Evolutionary conservation across 2,888 invertebrate genomes (phyloP).

Genomic region (Dorcus hopei): DNA sequence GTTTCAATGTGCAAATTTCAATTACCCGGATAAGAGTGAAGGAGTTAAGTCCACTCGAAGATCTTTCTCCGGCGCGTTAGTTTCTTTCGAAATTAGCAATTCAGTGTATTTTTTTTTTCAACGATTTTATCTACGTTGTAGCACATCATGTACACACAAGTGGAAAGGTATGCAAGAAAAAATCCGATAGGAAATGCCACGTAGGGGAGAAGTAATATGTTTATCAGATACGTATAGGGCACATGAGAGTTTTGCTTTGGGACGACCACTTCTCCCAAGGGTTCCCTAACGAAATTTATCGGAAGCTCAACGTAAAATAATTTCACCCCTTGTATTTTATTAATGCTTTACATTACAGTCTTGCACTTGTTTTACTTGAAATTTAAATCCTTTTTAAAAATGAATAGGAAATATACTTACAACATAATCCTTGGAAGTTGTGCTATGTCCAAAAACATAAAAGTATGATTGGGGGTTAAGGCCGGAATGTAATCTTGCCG

Average conservation of each 20-base stretch:
- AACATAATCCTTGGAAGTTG: conserved; percentile 72
- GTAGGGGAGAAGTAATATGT: conserved; percentile 36
- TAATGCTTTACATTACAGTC: too few species aligned
- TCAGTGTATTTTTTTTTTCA: too few species aligned
- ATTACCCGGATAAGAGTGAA: too few species aligned
- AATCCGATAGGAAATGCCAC: conserved; percentile 27
- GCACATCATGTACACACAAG: background rate
- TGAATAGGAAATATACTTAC: conserved; percentile 54
- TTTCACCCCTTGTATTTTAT: background rate
- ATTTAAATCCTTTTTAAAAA: background rate
- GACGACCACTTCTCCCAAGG: background rate
- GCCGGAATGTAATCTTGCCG: conserved; percentile 72
- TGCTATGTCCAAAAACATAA: conserved; percentile 85
- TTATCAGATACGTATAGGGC: conserved; percentile 35
- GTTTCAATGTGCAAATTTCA: too few species aligned
- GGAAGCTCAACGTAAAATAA: background rate
- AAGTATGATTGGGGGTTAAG: conserved; percentile 78
- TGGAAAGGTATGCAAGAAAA: background rate
- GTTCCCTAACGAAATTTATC: background rate
- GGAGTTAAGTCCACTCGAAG: too few species aligned
- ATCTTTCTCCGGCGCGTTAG: too few species aligned
- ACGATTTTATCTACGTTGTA: too few species aligned
- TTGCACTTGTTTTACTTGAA: too few species aligned
- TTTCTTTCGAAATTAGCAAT: too few species aligned
- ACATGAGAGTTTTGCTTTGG: conserved; percentile 21